These are phyloP conservation scores for Nomada goodeniana DNA, from an alignment of 2,888 invertebrate genomes.

Conservation along the genomic window DNA sequence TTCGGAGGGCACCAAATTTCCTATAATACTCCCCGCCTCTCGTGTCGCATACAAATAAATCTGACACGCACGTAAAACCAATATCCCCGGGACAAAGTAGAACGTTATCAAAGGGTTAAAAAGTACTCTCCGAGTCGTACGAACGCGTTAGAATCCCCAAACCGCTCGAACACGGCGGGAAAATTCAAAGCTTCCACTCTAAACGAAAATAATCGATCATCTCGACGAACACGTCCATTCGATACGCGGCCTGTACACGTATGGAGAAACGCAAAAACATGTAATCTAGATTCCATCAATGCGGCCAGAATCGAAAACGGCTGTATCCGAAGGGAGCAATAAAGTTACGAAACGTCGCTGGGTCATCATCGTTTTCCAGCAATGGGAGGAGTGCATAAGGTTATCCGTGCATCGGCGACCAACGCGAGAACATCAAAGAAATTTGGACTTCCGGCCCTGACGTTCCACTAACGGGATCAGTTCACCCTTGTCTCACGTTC, in stretches of 20 bases:
- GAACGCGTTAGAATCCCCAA: neutral
- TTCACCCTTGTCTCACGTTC: conserved; percentile 64
- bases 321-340: neutral
- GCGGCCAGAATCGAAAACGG: neutral
- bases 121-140: neutral
- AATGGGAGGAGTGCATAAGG: conserved; percentile 55
- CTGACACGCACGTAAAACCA: no score
- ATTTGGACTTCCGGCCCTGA: conserved; percentile 45
- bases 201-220: neutral
- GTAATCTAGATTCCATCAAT: neutral
- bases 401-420: conserved; percentile 57
- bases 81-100: no score
- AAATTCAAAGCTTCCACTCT: neutral
- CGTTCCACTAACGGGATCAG: conserved; percentile 56
- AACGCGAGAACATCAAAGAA: conserved; percentile 51
- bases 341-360: conserved; percentile 38
- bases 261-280: neutral
- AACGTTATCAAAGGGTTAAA: conserved; percentile 10
- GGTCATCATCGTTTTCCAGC: conserved; percentile 54
- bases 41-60: no score
- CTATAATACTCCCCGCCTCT: no score
- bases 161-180: neutral
- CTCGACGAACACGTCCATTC: neutral
- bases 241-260: neutral
- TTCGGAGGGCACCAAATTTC: neutral